phyloP scores from a whole-genome alignment of 2,113 vertebrate species.

The Puntigrus tetrazona region DNA sequence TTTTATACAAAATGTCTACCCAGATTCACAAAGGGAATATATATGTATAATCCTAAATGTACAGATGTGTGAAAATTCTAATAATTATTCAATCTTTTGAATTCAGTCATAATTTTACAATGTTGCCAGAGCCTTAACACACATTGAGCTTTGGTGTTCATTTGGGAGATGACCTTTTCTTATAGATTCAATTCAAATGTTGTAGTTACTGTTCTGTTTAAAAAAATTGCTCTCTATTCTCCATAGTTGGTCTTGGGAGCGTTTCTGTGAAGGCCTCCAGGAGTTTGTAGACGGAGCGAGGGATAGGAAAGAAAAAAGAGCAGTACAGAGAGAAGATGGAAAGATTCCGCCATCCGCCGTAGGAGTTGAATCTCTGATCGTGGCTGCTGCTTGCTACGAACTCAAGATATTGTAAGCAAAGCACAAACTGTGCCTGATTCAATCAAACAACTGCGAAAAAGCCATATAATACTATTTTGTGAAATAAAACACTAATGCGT shows the following conservation, averaged over 20 bases:
- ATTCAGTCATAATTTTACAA: background rate
- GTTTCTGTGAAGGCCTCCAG: slow-evolving; percentile 20
- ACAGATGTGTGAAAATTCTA: background rate
- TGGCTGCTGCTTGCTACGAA: slow-evolving; percentile 52
- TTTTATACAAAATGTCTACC: background rate
- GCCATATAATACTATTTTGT: slow-evolving; percentile 28
- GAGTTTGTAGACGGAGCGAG: slow-evolving; percentile 10
- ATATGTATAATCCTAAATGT: background rate
- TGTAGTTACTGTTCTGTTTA: background rate
- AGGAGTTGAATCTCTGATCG: slow-evolving; percentile 55
- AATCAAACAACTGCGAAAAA: slow-evolving; percentile 29
- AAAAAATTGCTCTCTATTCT: background rate
- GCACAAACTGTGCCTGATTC: slow-evolving; percentile 1
- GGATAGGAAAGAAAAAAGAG: slow-evolving; percentile 36
- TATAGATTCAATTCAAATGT: background rate
- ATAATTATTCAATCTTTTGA: background rate
- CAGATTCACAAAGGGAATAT: background rate
- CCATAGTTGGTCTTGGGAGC: slow-evolving; percentile 36
- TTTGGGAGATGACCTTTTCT: background rate
- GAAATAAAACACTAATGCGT: slow-evolving; percentile 15
- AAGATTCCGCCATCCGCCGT: slow-evolving; percentile 41
- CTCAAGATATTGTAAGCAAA: slow-evolving; percentile 48
- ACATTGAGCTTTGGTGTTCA: background rate
- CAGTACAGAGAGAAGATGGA: background rate
- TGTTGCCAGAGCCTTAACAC: background rate